Evolutionary conservation across 2,797 vertebrate genomes (phyloP), one percentile per base, ranked within the genome.

Genomic region (Propithecus perrieri): DNA sequence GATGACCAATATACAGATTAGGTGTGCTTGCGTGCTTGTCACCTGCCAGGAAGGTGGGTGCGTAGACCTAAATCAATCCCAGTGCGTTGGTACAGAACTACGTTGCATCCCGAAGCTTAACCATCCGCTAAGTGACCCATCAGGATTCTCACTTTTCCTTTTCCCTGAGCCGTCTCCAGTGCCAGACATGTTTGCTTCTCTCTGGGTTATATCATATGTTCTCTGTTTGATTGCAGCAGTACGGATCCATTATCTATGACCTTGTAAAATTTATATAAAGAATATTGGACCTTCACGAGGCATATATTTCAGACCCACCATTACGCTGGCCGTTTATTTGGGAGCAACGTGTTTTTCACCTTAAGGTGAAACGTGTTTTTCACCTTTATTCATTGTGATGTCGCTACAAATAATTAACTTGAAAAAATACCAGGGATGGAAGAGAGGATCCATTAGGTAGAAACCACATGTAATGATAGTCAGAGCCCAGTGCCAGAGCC

Each of bases 331-430:
- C 22, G 65, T 81, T 96, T 95, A 87, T 50, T 28, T 79, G 38
- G 79, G 7, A 95, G 43, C 4, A 22, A 18, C 7, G 20, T 33
- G 78, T 41, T 89, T 89, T 86, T 86, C 48, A 65, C 38, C 33
- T 94, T 80, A 65, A 59, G 30, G 38, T 38, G 38, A 38, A 22
- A 18, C 7, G 20, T 28, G 78, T 41, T 89, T 86, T 86, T 86
- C 48, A 65, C 38, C 33, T 95, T 89, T 89, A 86, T 48, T 94
- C 69, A 88, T 20, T 85, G 59, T 46, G 71, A 75, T 33, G 38
- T 81, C 48, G 5, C 87, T 87, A 41, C 55, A 87, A 85, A 88
- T 95, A 95, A 93, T 93, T 83, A 92, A 88, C n/a, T 83, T 90
- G 33, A 87, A 89, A 92, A 78, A 65, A 67, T 18, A 59, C 33